Conservation (phyloP, 2,888 invertebrate species). For the Nematopogon swammerdamellus region DNA sequence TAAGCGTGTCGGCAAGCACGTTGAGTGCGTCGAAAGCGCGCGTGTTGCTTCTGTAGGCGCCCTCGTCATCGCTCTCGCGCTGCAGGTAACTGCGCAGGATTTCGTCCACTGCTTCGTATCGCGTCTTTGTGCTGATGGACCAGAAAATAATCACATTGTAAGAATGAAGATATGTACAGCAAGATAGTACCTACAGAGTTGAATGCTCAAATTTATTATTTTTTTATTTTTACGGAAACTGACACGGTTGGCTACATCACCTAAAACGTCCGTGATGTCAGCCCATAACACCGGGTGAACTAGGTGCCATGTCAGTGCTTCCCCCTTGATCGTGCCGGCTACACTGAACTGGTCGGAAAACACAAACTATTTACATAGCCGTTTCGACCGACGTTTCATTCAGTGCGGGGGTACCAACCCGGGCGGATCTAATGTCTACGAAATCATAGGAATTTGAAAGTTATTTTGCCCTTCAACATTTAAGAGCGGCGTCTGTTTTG, state of each 20-base stretch:
- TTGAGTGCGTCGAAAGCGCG: slow-evolving; percentile 39
- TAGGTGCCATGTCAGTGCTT: too few relatives aligned
- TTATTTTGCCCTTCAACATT: too few relatives aligned
- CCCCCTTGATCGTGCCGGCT: too few relatives aligned
- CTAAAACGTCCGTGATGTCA: too few relatives aligned
- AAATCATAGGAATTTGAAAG: too few relatives aligned
- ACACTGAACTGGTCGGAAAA: too few relatives aligned
- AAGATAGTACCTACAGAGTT: neutral
- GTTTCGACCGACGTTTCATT: too few relatives aligned
- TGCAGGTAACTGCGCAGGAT: slow-evolving; percentile 34
- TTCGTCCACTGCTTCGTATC: neutral
- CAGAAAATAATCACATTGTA: neutral
- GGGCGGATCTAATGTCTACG: neutral
- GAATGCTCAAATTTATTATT: neutral
- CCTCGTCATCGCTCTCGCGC: slow-evolving; percentile 37
- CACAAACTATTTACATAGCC: too few relatives aligned
- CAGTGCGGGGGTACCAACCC: too few relatives aligned
- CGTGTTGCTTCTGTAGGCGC: slow-evolving; percentile 37
- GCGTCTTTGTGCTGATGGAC: neutral
- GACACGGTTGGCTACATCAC: too few relatives aligned
- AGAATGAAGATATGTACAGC: neutral
- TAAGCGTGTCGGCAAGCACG: slow-evolving; percentile 29
- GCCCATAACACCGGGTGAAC: too few relatives aligned
- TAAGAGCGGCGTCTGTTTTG: too few relatives aligned
- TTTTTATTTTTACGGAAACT: neutral